phyloP scores from a whole-genome alignment of 1,140 invertebrate species.

The Diorhabda sublineata region DNA sequence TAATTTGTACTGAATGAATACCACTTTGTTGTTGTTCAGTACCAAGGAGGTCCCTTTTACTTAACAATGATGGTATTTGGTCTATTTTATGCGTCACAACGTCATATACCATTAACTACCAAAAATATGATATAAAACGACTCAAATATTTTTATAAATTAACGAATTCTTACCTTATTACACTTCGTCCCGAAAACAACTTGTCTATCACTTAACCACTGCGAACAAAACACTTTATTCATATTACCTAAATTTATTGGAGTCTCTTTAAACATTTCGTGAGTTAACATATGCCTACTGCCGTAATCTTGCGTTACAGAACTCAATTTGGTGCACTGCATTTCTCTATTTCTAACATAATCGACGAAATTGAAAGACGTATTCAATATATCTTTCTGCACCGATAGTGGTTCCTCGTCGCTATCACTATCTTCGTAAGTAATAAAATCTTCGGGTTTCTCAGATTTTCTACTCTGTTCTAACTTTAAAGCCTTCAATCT shows the following conservation, averaged over 20 bases:
- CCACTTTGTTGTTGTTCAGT: constrained; percentile 68
- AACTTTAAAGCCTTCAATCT: constrained; percentile 59
- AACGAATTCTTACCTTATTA: constrained; percentile 69
- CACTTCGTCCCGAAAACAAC: constrained; percentile 96
- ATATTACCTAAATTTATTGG: constrained; percentile 77
- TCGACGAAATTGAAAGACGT: constrained; percentile 84
- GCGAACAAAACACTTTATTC: constrained; percentile 95
- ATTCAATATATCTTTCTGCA: constrained; percentile 66
- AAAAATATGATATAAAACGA: not conserved
- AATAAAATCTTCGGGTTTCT: constrained; percentile 85
- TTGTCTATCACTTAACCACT: constrained; percentile 92
- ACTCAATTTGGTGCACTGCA: constrained; percentile 64
- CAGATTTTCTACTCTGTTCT: constrained; percentile 70
- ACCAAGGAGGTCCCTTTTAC: constrained; percentile 55
- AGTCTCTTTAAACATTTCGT: constrained; percentile 83
- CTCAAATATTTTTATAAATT: too few species aligned
- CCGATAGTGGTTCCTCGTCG: constrained; percentile 68
- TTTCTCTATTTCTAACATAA: constrained; percentile 73
- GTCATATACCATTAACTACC: constrained; percentile 78
- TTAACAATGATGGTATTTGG: constrained; percentile 78
- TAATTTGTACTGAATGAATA: constrained; percentile 90
- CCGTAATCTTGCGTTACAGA: constrained; percentile 61
- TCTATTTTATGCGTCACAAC: constrained; percentile 72
- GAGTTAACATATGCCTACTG: constrained; percentile 78
- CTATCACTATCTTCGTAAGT: constrained; percentile 82